Evolutionary conservation across 1,140 invertebrate species (phyloP).

Genomic region (Grapholita molesta): DNA sequence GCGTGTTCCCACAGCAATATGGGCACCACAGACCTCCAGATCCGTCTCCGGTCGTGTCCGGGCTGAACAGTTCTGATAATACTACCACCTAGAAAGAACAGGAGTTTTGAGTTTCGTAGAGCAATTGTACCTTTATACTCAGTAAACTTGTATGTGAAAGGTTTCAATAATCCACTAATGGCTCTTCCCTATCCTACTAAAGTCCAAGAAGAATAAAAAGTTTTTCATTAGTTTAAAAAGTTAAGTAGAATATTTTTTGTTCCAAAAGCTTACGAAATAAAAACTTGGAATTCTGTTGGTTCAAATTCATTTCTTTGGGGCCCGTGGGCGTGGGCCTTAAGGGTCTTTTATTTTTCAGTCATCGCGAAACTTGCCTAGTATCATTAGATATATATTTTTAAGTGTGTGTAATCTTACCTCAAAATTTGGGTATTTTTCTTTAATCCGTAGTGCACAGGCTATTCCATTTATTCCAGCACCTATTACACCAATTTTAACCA

Average conservation of each 20-base stretch:
- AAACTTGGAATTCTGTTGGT: too few species aligned
- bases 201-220: too few species aligned
- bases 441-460: constrained; percentile 54
- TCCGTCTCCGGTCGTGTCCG: constrained; percentile 87
- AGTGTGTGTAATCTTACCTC: constrained; percentile 41
- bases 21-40: constrained; percentile 88
- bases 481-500: constrained; percentile 54
- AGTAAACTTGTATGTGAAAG: too few species aligned
- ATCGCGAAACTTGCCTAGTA: too few species aligned
- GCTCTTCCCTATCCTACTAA: too few species aligned
- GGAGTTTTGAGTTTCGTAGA: background rate
- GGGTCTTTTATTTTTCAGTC: too few species aligned
- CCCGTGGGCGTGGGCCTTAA: too few species aligned
- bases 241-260: too few species aligned
- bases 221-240: too few species aligned
- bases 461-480: constrained; percentile 64
- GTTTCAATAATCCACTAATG: too few species aligned
- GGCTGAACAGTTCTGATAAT: constrained; percentile 82
- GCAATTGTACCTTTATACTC: background rate
- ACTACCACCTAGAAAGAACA: constrained; percentile 78
- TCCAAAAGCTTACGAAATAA: too few species aligned
- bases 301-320: too few species aligned
- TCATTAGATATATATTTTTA: background rate
- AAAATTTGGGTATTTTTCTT: constrained; percentile 53
- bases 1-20: constrained; percentile 81